phyloP scores from a whole-genome alignment of 2,113 vertebrate species.

The Pterocles gutturalis region DNA sequence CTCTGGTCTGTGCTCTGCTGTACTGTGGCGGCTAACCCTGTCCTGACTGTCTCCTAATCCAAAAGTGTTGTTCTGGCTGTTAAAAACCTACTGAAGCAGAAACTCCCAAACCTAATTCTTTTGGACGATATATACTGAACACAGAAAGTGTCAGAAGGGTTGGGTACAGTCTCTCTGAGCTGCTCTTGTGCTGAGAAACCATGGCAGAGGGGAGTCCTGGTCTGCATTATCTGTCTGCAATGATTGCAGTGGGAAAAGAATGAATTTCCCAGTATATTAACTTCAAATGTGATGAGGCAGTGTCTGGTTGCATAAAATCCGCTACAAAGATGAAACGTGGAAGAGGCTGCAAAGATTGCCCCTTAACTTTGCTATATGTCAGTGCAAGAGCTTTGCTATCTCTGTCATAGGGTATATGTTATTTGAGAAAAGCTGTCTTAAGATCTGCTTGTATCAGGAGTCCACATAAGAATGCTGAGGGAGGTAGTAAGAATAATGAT shows the following conservation, averaged over 20 bases:
- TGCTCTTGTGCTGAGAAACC: not conserved
- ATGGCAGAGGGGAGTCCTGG: not conserved
- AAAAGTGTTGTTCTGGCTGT: not conserved
- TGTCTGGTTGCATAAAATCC: not conserved
- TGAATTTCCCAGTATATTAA: not conserved
- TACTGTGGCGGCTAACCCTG: not conserved
- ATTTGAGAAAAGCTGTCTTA: not conserved
- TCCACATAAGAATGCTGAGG: not conserved
- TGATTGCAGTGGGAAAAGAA: not conserved
- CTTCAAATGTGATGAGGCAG: not conserved
- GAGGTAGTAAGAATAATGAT: not conserved
- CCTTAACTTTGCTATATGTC: not conserved
- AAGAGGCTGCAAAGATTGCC: not conserved
- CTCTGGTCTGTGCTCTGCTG: not conserved
- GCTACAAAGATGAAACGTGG: not conserved
- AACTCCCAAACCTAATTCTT: not conserved
- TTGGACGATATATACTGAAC: not conserved
- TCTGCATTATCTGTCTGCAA: not conserved
- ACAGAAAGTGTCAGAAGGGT: not conserved
- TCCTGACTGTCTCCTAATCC: not conserved
- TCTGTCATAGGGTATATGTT: not conserved
- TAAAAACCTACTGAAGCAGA: not conserved
- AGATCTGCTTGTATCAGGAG: not conserved
- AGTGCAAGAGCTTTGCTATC: not conserved
- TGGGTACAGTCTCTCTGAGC: not conserved